These are phyloP conservation scores for Mimas tiliae DNA, from an alignment of 2,888 invertebrate genomes.

Conservation along the genomic window DNA sequence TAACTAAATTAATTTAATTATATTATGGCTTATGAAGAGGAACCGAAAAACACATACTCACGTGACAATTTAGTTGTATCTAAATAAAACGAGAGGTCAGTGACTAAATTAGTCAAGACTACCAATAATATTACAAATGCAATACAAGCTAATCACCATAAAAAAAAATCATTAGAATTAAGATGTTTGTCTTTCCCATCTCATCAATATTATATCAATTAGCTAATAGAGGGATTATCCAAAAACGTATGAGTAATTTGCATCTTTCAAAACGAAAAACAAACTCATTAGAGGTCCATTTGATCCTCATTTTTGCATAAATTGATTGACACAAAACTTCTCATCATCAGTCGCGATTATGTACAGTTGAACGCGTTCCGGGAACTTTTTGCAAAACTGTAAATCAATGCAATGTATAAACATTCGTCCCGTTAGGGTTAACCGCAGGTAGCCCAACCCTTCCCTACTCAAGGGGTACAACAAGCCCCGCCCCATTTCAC, in stretches of 20 bases:
- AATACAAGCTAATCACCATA: no score
- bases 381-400: constrained; percentile 28
- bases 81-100: no score
- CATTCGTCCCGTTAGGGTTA: constrained; percentile 40
- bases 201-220: constrained; percentile 1
- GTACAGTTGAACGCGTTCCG: constrained; percentile 12
- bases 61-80: no score
- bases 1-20: no score
- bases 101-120: no score
- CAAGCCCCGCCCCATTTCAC: constrained; percentile 29
- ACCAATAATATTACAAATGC: no score
- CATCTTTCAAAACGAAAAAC: constrained; percentile 29
- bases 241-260: constrained; percentile 3
- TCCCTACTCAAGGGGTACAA: constrained; percentile 29
- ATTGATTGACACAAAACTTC: constrained; percentile 24
- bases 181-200: background rate
- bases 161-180: background rate
- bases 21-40: no score
- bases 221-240: constrained; percentile 19
- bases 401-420: constrained; percentile 31
- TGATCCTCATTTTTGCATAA: constrained; percentile 25
- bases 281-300: constrained; percentile 32
- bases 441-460: constrained; percentile 46
- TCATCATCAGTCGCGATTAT: constrained; percentile 2
- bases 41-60: no score